Conservation (phyloP, 2,888 invertebrate species). For the Embidobia sp. region DNA sequence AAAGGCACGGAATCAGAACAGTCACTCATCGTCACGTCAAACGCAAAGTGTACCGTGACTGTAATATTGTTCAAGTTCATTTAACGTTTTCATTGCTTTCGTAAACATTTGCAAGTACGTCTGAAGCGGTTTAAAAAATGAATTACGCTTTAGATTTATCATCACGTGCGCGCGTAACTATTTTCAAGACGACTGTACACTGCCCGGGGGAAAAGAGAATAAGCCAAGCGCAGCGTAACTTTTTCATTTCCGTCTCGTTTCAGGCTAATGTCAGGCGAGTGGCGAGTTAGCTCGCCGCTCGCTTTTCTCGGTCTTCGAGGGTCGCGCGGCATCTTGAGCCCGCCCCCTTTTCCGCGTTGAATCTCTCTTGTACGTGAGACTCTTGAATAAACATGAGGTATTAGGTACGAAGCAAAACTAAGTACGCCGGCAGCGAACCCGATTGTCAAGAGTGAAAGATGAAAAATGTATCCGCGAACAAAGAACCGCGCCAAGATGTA, state of each 20-base stretch:
- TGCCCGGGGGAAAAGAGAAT: slow-evolving; percentile 64
- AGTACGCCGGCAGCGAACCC: slow-evolving; percentile 65
- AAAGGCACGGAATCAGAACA: background rate
- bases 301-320: slow-evolving; percentile 66
- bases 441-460: slow-evolving; percentile 76
- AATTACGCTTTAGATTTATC: slow-evolving; percentile 67
- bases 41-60: slow-evolving; percentile 13
- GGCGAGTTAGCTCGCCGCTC: slow-evolving; percentile 61
- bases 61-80: slow-evolving; percentile 52
- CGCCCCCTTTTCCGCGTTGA: slow-evolving; percentile 69
- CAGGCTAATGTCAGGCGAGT: slow-evolving; percentile 71
- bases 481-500: slow-evolving; percentile 71
- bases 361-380: slow-evolving; percentile 79
- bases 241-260: slow-evolving; percentile 79
- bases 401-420: slow-evolving; percentile 70
- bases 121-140: slow-evolving; percentile 63
- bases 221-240: slow-evolving; percentile 75
- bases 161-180: slow-evolving; percentile 64
- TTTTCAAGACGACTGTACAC: slow-evolving; percentile 66
- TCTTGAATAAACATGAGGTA: slow-evolving; percentile 80
- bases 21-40: background rate
- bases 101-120: slow-evolving; percentile 67
- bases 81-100: slow-evolving; percentile 66
- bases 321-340: slow-evolving; percentile 51
- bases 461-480: slow-evolving; percentile 75